phyloP scores from a whole-genome alignment of 2,888 invertebrate genomes.

The Mythimna pallens region DNA sequence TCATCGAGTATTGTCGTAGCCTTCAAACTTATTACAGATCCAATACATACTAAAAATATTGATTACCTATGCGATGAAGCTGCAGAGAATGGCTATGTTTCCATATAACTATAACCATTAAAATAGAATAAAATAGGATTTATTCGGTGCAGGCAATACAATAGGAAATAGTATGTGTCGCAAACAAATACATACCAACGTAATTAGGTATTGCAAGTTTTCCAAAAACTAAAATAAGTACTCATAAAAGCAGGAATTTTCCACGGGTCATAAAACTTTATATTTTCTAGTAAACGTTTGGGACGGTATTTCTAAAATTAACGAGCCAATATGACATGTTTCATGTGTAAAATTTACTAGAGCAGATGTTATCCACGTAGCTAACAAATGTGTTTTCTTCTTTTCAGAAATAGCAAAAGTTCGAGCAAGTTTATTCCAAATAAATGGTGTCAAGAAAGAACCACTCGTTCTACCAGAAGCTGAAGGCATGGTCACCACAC shows the following conservation, averaged over 20 bases:
- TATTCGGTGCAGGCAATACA: too few relatives aligned
- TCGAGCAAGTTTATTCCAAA: conserved; percentile 99
- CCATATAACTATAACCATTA: conserved; percentile 16
- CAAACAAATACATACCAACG: conserved; percentile 19
- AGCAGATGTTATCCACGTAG: conserved; percentile 69
- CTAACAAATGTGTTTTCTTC: conserved; percentile 72
- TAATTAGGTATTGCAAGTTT: conserved; percentile 57
- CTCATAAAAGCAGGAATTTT: conserved; percentile 70
- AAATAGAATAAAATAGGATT: conserved; percentile 2
- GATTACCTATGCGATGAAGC: conserved; percentile 41
- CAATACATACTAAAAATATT: conserved; percentile 52
- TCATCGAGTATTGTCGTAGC: conserved; percentile 60
- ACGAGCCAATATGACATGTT: conserved; percentile 76
- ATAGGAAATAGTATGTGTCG: conserved; percentile 6
- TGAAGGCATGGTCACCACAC: conserved; percentile 96
- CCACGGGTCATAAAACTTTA: conserved; percentile 79
- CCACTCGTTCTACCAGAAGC: conserved; percentile 97
- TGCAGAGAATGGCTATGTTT: conserved; percentile 11
- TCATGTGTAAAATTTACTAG: conserved; percentile 76
- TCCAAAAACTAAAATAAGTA: conserved; percentile 64
- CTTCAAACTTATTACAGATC: conserved; percentile 61
- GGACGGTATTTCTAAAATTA: conserved; percentile 78
- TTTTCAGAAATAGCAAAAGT: conserved; percentile 99
- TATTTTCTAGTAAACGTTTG: conserved; percentile 77
- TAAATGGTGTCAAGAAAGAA: conserved; percentile 99